Evolutionary conservation across 2,888 invertebrate species (phyloP), one percentile per base, ranked within the genome.

Genomic region (Thereva unica): DNA sequence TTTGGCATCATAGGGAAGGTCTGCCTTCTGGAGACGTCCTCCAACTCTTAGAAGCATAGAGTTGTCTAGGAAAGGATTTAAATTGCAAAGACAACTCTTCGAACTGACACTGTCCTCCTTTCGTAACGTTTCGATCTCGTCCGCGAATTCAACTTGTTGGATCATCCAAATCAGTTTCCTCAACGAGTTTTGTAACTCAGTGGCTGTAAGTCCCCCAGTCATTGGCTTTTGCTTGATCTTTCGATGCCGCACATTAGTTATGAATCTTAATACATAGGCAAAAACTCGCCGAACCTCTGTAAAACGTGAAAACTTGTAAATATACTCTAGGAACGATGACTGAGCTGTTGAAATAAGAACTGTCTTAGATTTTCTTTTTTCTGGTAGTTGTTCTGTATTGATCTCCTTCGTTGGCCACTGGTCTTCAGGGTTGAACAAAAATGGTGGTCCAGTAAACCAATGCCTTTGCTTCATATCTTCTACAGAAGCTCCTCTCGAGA

Each of bases 1-100:
- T 52, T 50, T 66, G 23, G 56, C 12, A 3, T 23, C n/a, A 41
- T 42, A 40, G 23, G 56, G 56, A 10, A 66, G 7, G 23, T 50
- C 6, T 37, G 52, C 10, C 23, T 57, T 52, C 7, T 40, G 37
- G 9, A 66, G 44, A 4, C 50, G 40, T 4, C 66, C 57, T 37
- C 57, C 66, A 7, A 66, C 57, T 41, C 47, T 34, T 6, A 66
- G 4, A 4, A 65, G 44, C 12, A 5, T n/a, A 10, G 9, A 47
- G 10, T 47, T n/a, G 10, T 47, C 47, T 1, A 47, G 47, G 47
- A 47, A 47, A 47, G 10, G 47, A 47, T 47, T 47, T 47, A 47
- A 12, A 47, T n/a, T 5, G 9, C 2, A 5, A 9, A 47, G 47
- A 47, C 47, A 47, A 47, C 47, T 47, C 12, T 47, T n/a, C 5